Conservation (phyloP, 2,888 invertebrate species). For the Melieria omissa region DNA sequence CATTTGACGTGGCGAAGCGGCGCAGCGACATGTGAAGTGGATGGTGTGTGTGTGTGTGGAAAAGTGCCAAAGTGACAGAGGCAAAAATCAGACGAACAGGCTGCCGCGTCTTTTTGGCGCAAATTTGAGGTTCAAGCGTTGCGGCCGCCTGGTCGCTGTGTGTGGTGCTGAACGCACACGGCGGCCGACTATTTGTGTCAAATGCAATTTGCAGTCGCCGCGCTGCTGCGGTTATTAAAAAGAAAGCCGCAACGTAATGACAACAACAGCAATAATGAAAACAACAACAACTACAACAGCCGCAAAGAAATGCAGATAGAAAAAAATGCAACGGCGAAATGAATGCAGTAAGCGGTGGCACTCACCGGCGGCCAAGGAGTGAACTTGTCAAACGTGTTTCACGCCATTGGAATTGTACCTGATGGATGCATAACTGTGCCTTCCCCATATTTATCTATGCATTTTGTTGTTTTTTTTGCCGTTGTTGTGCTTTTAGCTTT, state of each 20-base stretch:
- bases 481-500: too few relatives aligned
- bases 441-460: background rate
- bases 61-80: too few relatives aligned
- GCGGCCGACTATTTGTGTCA: constrained; percentile 27
- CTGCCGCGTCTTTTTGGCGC: too few relatives aligned
- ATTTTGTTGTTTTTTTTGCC: background rate
- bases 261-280: background rate
- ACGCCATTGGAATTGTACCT: constrained; percentile 12
- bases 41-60: too few relatives aligned
- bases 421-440: constrained; percentile 25
- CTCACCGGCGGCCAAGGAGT: constrained; percentile 25
- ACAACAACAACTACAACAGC: constrained; percentile 13
- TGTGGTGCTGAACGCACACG: background rate
- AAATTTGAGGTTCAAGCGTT: too few relatives aligned
- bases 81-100: too few relatives aligned
- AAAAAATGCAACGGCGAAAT: constrained; percentile 6
- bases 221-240: constrained; percentile 16
- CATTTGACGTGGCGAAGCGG: too few relatives aligned
- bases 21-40: too few relatives aligned
- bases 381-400: constrained; percentile 44
- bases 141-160: too few relatives aligned
- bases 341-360: too few relatives aligned
- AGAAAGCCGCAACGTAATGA: constrained; percentile 18
- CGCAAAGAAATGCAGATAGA: constrained; percentile 38
- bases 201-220: constrained; percentile 29